phyloP scores from a whole-genome alignment of 2,888 invertebrate species.

The Isotomurus palustris region DNA sequence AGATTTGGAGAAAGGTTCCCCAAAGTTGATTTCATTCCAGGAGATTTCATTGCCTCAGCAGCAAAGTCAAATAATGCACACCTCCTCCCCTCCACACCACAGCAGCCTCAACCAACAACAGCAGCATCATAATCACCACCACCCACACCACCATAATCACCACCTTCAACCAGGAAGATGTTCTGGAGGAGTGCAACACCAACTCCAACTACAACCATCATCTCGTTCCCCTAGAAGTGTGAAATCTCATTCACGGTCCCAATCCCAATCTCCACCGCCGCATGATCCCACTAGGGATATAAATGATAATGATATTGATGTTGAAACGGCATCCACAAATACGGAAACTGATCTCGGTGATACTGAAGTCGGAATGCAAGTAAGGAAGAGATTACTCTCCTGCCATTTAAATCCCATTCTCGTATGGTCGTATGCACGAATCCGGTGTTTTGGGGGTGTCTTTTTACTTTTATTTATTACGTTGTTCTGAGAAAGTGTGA shows the following conservation, averaged over 20 bases:
- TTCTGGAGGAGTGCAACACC: too few relatives aligned
- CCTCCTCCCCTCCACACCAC: constrained; percentile 14
- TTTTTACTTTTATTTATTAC: too few relatives aligned
- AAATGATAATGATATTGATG: constrained; percentile 54
- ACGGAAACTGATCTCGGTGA: constrained; percentile 60
- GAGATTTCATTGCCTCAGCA: constrained; percentile 49
- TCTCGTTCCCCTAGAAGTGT: constrained; percentile 16
- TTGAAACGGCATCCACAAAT: constrained; percentile 49
- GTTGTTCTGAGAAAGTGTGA: too few relatives aligned
- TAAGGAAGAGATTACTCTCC: too few relatives aligned
- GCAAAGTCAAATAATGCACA: too few relatives aligned
- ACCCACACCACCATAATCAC: too few relatives aligned
- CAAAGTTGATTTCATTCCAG: constrained; percentile 45
- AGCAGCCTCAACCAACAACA: constrained; percentile 13
- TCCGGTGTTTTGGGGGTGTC: too few relatives aligned
- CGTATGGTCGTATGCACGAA: too few relatives aligned
- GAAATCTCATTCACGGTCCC: constrained; percentile 21
- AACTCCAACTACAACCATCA: too few relatives aligned
- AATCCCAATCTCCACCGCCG: constrained; percentile 23
- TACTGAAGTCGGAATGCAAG: constrained; percentile 48
- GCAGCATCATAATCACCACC: constrained; percentile 4
- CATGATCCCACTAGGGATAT: constrained; percentile 42
- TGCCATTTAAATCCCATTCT: too few relatives aligned
- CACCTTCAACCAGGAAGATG: too few relatives aligned
- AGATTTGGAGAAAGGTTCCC: constrained; percentile 39